Evolutionary conservation across 1,140 invertebrate species (phyloP), one percentile per base, ranked within the genome.

Genomic region (Octopus bimaculoides): DNA sequence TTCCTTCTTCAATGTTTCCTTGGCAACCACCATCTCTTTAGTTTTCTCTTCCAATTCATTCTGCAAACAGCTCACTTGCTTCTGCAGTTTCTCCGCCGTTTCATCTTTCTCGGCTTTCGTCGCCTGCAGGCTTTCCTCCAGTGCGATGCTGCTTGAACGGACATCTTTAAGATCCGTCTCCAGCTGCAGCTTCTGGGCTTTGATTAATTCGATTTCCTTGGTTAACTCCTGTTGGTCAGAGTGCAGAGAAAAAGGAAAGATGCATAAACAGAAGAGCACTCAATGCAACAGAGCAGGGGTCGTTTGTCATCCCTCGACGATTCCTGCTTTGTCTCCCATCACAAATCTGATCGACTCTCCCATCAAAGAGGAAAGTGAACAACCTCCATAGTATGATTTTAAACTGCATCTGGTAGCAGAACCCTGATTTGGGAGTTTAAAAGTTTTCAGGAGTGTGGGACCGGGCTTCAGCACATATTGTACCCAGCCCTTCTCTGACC

Each of bases 41-140:
- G 81, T 54, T 54, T 69, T 53, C 77, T 86, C 84, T n/a, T 80
- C 81, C 20, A 86, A 80, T 73, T 81, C 78, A 54, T 82, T 66
- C 55, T 84, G 82, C 61, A 88, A 77, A 9, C 80, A 79, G 4
- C 77, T 66, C 52, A 88, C 76, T 69, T 85, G 80, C 55, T 83
- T 54, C 54, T 79, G 81, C 53, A 87, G 76, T 52, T 83, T 56
- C 71, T 84, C 80, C 80, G 87, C 84, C 52, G 80, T 79, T 4
- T 76, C 66, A n/a, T 79, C 12, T 69, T 85, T 85, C 55, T 85
- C 87, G 26, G 75, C 75, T 61, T 76, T 54, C 8, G 79, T 80
- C 69, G 74, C 73, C 10, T 81, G 77, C 73, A 85, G 78, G 41
- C 81, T 54, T 6, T 78, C 74, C 52, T 81, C 54, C 17, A 79